Conservation (phyloP, 2,113 vertebrate species). For the Festucalex cinctus region DNA sequence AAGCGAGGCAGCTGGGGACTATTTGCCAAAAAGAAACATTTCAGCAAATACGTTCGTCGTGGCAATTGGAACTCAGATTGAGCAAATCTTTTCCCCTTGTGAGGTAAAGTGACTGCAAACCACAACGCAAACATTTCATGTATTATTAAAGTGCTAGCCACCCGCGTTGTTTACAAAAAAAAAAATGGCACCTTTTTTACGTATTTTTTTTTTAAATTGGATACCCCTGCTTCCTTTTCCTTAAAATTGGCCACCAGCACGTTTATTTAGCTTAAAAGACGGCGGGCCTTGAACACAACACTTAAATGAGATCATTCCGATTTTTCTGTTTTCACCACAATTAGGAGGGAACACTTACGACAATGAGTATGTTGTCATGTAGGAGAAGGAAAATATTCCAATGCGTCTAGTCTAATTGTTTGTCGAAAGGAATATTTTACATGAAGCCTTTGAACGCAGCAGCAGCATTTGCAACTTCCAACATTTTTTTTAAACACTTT, state of each 20-base stretch:
- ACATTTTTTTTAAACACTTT: neutral
- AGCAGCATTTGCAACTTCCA: neutral
- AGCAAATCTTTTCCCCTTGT: conserved; percentile 39
- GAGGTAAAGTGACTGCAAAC: conserved; percentile 57
- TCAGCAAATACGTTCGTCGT: conserved; percentile 53
- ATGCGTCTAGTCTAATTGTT: neutral
- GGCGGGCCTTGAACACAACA: neutral
- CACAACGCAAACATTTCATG: conserved; percentile 18
- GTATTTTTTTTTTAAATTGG: conserved; percentile 9
- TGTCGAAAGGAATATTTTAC: neutral
- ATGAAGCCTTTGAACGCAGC: neutral
- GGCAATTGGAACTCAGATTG: conserved; percentile 34
- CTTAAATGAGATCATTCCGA: neutral
- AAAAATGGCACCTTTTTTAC: conserved; percentile 38
- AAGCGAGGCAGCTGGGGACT: conserved; percentile 58
- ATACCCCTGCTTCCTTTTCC: conserved; percentile 56
- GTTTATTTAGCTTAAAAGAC: neutral
- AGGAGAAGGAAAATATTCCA: neutral
- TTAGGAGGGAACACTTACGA: neutral
- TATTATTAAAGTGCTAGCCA: conserved; percentile 14
- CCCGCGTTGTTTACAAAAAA: conserved; percentile 1
- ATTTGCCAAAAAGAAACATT: conserved; percentile 44
- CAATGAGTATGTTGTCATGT: neutral
- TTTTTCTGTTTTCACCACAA: neutral
- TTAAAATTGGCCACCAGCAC: conserved; percentile 22